phyloP scores from a whole-genome alignment of 2,113 vertebrate genomes.

The Trinectes maculatus region DNA sequence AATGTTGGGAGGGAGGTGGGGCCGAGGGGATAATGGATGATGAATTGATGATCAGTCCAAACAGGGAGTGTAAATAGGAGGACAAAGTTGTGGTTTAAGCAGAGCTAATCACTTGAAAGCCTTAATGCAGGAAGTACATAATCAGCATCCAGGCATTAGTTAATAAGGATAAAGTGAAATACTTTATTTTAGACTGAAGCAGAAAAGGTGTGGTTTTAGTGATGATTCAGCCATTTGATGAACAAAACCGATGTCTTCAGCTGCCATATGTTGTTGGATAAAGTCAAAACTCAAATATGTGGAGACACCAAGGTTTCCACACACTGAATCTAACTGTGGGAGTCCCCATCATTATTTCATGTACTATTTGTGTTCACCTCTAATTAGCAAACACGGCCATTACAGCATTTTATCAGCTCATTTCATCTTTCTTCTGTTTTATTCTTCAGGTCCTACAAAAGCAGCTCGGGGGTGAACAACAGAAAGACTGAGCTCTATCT shows the following conservation, averaged over 20 bases:
- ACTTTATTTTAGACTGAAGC: conserved; percentile 9
- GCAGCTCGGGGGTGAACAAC: conserved; percentile 89
- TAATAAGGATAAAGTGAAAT: conserved; percentile 40
- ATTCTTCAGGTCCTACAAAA: conserved; percentile 86
- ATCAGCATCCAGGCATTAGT: conserved; percentile 56
- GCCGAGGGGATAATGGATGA: conserved; percentile 23
- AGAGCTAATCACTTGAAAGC: conserved; percentile 69
- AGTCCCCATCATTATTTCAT: no score
- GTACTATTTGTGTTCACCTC: no score
- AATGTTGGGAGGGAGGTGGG: not conserved
- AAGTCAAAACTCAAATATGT: no score
- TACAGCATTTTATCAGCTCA: not conserved
- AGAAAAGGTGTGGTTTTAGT: not conserved
- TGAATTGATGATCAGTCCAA: conserved; percentile 44
- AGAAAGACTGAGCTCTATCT: conserved; percentile 90
- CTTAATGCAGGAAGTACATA: conserved; percentile 70
- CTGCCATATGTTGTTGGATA: no score
- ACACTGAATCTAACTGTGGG: no score
- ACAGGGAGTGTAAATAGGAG: conserved; percentile 54
- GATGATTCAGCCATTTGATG: not conserved
- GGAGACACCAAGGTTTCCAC: no score
- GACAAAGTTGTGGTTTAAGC: conserved; percentile 40
- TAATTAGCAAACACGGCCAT: not conserved
- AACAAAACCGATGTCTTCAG: no score
- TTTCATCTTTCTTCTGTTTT: conserved; percentile 5